phyloP scores from a whole-genome alignment of 2,113 vertebrate genomes.

The Gallinago undulata region DNA sequence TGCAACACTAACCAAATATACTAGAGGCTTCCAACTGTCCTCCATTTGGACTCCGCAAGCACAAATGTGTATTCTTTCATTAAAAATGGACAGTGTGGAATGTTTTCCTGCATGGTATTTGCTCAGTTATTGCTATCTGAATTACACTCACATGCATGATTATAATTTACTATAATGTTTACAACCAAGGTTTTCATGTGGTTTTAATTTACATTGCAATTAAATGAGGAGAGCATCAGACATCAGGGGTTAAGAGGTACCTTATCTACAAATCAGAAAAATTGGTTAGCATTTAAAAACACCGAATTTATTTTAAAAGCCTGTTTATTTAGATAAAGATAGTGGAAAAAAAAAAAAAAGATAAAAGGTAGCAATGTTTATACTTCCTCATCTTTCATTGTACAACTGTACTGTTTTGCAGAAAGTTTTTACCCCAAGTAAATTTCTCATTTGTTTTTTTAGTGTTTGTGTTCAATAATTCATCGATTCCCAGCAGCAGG shows the following conservation, averaged over 20 bases:
- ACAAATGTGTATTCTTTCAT: constrained; percentile 30
- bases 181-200: constrained; percentile 52
- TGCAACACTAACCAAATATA: constrained; percentile 31
- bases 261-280: constrained; percentile 62
- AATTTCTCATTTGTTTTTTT: constrained; percentile 85
- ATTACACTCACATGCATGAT: constrained; percentile 52
- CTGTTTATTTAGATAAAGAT: constrained; percentile 57
- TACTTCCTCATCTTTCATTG: constrained; percentile 26
- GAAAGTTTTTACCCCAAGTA: constrained; percentile 83
- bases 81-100: constrained; percentile 34
- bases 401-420: constrained; percentile 63
- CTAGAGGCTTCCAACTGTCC: background rate
- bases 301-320: constrained; percentile 26
- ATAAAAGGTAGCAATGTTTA: background rate
- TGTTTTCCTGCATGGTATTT: constrained; percentile 48
- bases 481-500: constrained; percentile 86
- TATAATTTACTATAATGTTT: constrained; percentile 69
- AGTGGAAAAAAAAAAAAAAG: background rate
- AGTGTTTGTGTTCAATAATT: constrained; percentile 88
- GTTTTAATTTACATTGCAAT: constrained; percentile 61
- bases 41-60: constrained; percentile 24
- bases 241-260: constrained; percentile 42
- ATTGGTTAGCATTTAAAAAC: constrained; percentile 38
- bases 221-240: constrained; percentile 26
- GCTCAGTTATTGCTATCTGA: constrained; percentile 45